Evolutionary conservation across 2,113 vertebrate genomes (phyloP).

Genomic region (Colossoma macropomum): DNA sequence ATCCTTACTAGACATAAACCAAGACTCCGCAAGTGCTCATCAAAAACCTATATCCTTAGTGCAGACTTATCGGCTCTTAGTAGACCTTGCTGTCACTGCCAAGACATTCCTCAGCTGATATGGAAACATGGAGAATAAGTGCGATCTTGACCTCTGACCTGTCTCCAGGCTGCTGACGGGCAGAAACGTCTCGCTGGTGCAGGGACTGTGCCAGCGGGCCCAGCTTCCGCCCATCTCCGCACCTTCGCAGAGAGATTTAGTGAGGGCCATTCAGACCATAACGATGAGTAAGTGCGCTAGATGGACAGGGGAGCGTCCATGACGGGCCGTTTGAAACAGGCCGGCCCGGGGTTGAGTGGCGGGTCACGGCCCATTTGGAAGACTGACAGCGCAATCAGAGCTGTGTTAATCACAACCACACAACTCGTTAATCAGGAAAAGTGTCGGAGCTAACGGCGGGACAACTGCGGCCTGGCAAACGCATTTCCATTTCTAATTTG

Average conservation of each 20-base stretch:
- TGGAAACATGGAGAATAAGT: not conserved
- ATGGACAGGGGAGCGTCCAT: constrained; percentile 65
- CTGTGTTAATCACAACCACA: constrained; percentile 73
- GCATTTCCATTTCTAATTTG: constrained; percentile 74
- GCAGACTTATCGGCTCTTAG: not conserved
- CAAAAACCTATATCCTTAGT: not conserved
- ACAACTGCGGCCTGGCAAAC: constrained; percentile 56
- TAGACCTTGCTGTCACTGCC: constrained; percentile 3
- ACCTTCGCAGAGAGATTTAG: constrained; percentile 66
- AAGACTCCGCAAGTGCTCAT: not conserved
- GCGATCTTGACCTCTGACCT: not conserved
- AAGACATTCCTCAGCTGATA: not conserved
- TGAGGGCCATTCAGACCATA: constrained; percentile 65
- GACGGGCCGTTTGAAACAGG: constrained; percentile 69
- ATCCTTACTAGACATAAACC: not conserved
- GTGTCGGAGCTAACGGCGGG: constrained; percentile 67
- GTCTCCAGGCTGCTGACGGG: not conserved
- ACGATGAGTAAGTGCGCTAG: constrained; percentile 73
- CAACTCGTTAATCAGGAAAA: constrained; percentile 75
- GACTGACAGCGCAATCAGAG: constrained; percentile 77
- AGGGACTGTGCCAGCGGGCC: not conserved
- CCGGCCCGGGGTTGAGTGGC: constrained; percentile 62
- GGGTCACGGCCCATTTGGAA: constrained; percentile 76
- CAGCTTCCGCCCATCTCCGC: constrained; percentile 1
- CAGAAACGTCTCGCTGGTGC: not conserved